Evolutionary conservation across 2,888 invertebrate genomes (phyloP).

Genomic region (Coenonympha arcania): DNA sequence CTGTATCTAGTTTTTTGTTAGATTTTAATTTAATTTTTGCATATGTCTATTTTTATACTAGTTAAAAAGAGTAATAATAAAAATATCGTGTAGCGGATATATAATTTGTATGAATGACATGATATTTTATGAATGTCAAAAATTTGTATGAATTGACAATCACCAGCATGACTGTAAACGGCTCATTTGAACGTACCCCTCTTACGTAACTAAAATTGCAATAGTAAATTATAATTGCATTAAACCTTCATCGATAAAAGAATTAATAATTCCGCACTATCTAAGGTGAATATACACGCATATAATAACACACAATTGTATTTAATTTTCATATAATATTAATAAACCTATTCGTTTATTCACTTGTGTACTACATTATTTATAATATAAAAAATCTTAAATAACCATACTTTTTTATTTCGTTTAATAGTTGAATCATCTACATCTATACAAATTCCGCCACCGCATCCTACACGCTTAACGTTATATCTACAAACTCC

Average conservation of each 20-base stretch:
- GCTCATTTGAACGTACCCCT: too few relatives aligned
- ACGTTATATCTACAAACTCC: conserved; percentile 47
- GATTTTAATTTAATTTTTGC: too few relatives aligned
- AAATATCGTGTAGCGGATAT: too few relatives aligned
- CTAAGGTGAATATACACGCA: conserved; percentile 62
- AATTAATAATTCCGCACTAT: conserved; percentile 53
- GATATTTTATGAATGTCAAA: too few relatives aligned
- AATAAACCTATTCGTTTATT: conserved; percentile 38
- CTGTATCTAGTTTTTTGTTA: too few relatives aligned
- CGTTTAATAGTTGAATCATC: conserved; percentile 53
- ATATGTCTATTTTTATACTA: too few relatives aligned
- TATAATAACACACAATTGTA: conserved; percentile 36
- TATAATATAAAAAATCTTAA: conserved; percentile 60
- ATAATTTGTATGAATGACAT: too few relatives aligned
- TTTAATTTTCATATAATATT: conserved; percentile 3
- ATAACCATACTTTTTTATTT: conserved; percentile 42
- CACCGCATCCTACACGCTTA: conserved; percentile 54
- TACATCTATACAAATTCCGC: conserved; percentile 58
- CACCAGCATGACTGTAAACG: too few relatives aligned
- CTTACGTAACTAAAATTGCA: conserved; percentile 34
- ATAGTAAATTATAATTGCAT: conserved; percentile 41
- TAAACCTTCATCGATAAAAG: conserved; percentile 21
- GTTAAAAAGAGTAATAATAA: too few relatives aligned
- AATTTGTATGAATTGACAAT: too few relatives aligned
- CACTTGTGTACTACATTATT: conserved; percentile 51